These are phyloP conservation scores for Lepidurus couesii DNA, from an alignment of 1,140 invertebrate genomes.

Conservation along the genomic window DNA sequence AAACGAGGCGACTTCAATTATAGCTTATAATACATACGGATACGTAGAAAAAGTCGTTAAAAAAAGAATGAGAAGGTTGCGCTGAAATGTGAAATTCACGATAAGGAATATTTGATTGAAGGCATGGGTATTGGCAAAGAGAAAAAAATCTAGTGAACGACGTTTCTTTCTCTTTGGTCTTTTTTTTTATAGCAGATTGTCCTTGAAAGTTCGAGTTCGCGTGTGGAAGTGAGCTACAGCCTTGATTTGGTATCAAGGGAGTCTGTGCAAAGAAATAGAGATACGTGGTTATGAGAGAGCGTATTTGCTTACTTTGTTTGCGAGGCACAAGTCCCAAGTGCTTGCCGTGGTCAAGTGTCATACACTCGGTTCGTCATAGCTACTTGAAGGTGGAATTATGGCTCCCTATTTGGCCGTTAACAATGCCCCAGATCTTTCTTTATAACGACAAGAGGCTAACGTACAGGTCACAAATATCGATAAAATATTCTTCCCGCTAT, in stretches of 20 bases:
- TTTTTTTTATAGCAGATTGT: not conserved
- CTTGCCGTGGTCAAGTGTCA: slow-evolving; percentile 17
- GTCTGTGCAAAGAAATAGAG: not conserved
- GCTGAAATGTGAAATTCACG: not conserved
- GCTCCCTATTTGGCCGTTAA: not conserved
- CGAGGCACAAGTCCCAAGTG: not conserved
- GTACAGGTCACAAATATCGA: not conserved
- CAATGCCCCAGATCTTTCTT: not conserved
- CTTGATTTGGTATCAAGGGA: not conserved
- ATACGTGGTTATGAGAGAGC: not conserved
- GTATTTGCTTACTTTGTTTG: slow-evolving; percentile 10
- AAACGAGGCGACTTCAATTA: not conserved
- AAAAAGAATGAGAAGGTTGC: not conserved
- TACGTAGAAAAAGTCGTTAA: not conserved
- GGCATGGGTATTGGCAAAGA: not conserved
- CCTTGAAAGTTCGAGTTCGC: not conserved
- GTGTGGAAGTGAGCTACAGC: not conserved
- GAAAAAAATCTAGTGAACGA: not conserved
- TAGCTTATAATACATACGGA: not conserved
- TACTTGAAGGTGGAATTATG: slow-evolving; percentile 2
- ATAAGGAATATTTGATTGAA: slow-evolving; percentile 10
- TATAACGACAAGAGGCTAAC: not conserved
- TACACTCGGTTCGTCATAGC: not conserved
- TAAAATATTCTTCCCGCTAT: not conserved
- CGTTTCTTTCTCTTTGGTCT: not conserved